Base-by-base conservation (phyloP, 1,140 invertebrate species). In the Hormaphis cornu region DNA sequence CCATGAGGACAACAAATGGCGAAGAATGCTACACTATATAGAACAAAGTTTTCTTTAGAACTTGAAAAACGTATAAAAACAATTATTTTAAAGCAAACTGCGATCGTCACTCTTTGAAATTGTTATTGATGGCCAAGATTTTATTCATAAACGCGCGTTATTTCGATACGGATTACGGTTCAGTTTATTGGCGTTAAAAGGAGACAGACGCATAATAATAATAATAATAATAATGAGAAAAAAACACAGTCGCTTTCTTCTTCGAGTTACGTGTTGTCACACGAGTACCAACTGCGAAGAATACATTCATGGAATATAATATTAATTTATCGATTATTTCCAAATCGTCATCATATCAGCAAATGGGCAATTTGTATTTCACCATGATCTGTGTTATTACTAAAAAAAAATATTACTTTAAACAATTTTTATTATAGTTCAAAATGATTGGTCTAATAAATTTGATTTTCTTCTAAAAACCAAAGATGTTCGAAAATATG, bases 121-220 rank as follows among this genome's bases (percentile, higher is more conserved):
- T 46, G 6, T n/a, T n/a, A n/a, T 40, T 18, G 14, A 54, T 20
- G 26, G 28, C 18, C n/a, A n/a, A 33, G 5, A 54, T 33, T 33
- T 54, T 33, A n/a, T 40, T 22, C 18, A 35, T 18, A 58, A 58
- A 40, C 54, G 54, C 54, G 54, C 30, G 35, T 58, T 58, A 58
- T 58, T 58, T 37, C 33, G 16, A 58, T 58, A 40, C 33, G 10
- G 33, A 22, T 58, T 58, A 40, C 33, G 10, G 33, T 37, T 58
- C 33, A 30, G 54, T 58, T 56, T 58, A 35, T 22, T 58, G 20
- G 54, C 35, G 33, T 40, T 40, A 37, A 58, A 59, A 28, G 14
- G 56, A 59, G 56, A 59, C 37, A 59, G 56, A 59, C 56, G 35
- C 54, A 59, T 59, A 59, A 59, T 61, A 61, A 46, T 46, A n/a